Evolutionary conservation across 2,797 vertebrate species (phyloP).

Genomic region (Oreochromis grahami): DNA sequence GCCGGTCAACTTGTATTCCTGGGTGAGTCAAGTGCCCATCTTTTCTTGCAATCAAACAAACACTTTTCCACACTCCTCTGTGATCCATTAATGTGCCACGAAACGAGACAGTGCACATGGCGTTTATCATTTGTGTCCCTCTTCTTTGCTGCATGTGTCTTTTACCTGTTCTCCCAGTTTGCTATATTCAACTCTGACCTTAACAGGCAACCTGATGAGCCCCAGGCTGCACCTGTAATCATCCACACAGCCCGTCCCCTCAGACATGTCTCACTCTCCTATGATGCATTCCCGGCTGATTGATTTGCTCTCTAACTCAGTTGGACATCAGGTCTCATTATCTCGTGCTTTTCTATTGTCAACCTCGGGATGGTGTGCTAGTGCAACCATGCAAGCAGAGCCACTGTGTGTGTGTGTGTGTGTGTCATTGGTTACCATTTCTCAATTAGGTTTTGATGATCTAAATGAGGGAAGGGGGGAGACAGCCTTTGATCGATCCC

Average conservation of each 20-base stretch:
- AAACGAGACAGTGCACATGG: not conserved
- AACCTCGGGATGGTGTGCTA: constrained; percentile 8
- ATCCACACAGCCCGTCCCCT: not conserved
- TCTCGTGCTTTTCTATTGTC: constrained; percentile 25
- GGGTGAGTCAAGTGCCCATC: constrained; percentile 68
- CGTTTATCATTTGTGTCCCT: not conserved
- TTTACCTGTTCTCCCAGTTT: not conserved
- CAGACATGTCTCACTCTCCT: not conserved
- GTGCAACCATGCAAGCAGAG: constrained; percentile 1
- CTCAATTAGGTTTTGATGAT: constrained; percentile 60
- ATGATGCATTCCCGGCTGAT: constrained; percentile 35
- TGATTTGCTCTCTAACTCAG: constrained; percentile 36
- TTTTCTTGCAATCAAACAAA: not conserved
- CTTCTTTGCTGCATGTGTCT: not conserved
- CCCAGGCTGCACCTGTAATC: not conserved
- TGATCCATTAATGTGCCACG: not conserved
- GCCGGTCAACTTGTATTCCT: constrained; percentile 57
- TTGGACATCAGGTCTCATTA: constrained; percentile 40
- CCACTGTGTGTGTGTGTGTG: not conserved
- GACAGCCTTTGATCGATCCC: constrained; percentile 52
- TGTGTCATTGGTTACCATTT: constrained; percentile 22
- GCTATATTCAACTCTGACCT: not conserved
- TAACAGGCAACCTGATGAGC: constrained; percentile 11
- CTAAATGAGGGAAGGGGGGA: constrained; percentile 19
- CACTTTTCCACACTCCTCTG: not conserved